These are phyloP conservation scores for Thamnophis elegans DNA, from an alignment of 2,797 vertebrate genomes.

Conservation along the genomic window DNA sequence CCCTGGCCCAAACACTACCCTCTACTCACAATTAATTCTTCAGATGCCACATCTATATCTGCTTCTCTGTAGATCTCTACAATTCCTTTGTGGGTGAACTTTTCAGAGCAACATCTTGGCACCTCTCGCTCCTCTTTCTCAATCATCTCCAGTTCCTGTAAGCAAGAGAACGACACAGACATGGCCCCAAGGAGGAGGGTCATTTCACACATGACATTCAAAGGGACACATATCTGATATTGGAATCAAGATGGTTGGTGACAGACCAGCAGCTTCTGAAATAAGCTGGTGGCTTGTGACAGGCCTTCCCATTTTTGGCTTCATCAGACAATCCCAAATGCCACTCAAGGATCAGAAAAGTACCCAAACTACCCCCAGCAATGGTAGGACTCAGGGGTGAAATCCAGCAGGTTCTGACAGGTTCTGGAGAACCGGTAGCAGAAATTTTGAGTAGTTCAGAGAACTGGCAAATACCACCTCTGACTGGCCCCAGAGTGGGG, in stretches of 20 bases:
- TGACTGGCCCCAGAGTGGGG: no score
- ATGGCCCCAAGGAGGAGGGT: background rate
- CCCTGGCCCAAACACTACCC: background rate
- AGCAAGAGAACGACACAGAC: background rate
- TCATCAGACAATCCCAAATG: no score
- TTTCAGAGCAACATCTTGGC: slow-evolving; percentile 40
- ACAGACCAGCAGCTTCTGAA: background rate
- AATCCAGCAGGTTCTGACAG: no score
- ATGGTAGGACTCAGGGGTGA: background rate
- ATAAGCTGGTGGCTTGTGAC: background rate
- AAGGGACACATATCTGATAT: background rate
- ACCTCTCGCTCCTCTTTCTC: slow-evolving; percentile 54
- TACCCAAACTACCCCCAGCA: background rate
- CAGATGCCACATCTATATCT: slow-evolving; percentile 59
- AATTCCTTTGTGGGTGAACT: slow-evolving; percentile 70
- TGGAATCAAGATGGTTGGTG: background rate
- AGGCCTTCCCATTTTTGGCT: no score
- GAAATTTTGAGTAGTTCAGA: no score
- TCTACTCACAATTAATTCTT: slow-evolving; percentile 63
- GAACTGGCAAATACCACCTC: no score
- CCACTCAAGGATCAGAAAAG: background rate
- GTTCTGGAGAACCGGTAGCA: no score
- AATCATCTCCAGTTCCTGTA: slow-evolving; percentile 63
- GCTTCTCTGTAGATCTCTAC: slow-evolving; percentile 61
- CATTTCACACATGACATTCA: background rate